phyloP scores from a whole-genome alignment of 2,797 vertebrate genomes.

The Apogon hyalosoma region DNA sequence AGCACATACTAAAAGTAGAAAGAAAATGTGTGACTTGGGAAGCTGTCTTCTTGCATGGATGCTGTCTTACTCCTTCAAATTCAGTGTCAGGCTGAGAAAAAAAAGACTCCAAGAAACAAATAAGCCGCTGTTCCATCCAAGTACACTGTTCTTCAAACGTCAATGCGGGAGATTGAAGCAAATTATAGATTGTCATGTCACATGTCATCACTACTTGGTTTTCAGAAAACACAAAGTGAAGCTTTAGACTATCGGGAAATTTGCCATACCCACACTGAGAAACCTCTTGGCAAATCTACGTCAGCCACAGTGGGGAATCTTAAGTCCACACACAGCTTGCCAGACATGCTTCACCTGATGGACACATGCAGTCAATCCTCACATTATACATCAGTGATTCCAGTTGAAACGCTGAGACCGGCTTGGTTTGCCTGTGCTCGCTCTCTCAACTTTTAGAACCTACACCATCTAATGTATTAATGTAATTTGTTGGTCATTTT shows the following conservation, averaged over 20 bases:
- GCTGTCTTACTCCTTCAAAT: conserved; percentile 27
- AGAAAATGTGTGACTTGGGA: no score
- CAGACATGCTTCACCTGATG: conserved; percentile 31
- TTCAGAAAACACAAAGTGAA: conserved; percentile 47
- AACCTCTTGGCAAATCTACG: conserved; percentile 24
- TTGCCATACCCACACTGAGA: conserved; percentile 34
- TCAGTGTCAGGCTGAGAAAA: conserved; percentile 7
- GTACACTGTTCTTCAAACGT: conserved; percentile 31
- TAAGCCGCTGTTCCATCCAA: conserved; percentile 31
- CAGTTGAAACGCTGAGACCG: conserved; percentile 1
- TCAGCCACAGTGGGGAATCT: conserved; percentile 26
- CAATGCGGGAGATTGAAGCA: conserved; percentile 35
- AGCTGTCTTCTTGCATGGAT: not conserved
- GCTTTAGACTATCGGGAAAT: conserved; percentile 10
- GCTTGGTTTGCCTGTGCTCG: conserved; percentile 16
- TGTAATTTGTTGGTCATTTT: conserved; percentile 16
- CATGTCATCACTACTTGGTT: conserved; percentile 52
- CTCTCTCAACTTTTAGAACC: conserved; percentile 1
- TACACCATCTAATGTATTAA: not conserved
- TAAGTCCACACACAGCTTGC: conserved; percentile 11
- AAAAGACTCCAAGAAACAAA: conserved; percentile 32
- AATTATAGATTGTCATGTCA: conserved; percentile 49
- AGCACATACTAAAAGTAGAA: no score
- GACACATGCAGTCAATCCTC: conserved; percentile 18
- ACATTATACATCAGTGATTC: conserved; percentile 9